phyloP scores from a whole-genome alignment of 2,888 invertebrate species.

The Drosophila anomalata region DNA sequence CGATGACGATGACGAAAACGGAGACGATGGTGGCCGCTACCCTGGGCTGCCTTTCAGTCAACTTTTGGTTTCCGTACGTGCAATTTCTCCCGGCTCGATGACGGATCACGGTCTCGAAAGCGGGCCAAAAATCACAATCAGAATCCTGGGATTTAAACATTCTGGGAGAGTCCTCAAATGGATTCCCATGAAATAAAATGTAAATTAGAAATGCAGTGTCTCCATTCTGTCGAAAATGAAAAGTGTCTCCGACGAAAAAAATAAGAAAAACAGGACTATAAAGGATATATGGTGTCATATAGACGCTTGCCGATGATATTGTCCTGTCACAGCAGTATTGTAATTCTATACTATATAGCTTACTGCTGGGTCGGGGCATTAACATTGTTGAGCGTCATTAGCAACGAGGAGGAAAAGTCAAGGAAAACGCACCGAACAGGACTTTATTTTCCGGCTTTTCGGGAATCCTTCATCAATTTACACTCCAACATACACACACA shows the following conservation, averaged over 20 bases:
- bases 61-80: conserved; percentile 84
- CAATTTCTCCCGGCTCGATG: conserved; percentile 77
- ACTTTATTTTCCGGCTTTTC: conserved; percentile 27
- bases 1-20: neutral
- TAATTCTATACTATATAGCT: conserved; percentile 84
- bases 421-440: conserved; percentile 17
- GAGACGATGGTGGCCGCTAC: conserved; percentile 57
- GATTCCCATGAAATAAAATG: conserved; percentile 9
- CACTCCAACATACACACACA: neutral
- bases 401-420: conserved; percentile 47
- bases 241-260: neutral
- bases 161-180: conserved; percentile 4
- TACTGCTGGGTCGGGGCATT: conserved; percentile 98
- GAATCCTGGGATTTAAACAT: neutral
- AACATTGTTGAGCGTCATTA: conserved; percentile 85
- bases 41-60: conserved; percentile 82
- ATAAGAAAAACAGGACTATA: neutral
- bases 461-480: conserved; percentile 22
- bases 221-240: neutral
- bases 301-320: conserved; percentile 91
- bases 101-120: conserved; percentile 53
- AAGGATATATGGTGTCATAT: conserved; percentile 13
- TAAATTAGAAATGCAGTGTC: neutral
- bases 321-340: conserved; percentile 99
- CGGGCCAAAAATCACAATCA: conserved; percentile 27